These are phyloP conservation scores for Dermochelys coriacea DNA, from an alignment of 2,797 vertebrate genomes.

Conservation along the genomic window DNA sequence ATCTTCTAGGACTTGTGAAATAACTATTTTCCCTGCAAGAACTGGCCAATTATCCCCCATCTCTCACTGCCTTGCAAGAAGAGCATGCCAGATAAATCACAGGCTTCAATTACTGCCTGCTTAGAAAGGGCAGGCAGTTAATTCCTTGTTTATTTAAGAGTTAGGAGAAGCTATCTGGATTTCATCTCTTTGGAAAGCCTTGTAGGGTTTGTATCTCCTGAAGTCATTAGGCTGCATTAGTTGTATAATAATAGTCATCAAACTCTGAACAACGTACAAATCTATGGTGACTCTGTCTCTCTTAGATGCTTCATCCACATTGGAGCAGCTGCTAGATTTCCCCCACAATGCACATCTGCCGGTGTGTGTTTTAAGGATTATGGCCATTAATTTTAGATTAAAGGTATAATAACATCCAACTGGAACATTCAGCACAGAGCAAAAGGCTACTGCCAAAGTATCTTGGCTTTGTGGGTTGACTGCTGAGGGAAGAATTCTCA, in stretches of 20 bases:
- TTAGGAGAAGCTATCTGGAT: not conserved
- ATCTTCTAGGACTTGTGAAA: too few relatives aligned
- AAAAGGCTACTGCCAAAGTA: not conserved
- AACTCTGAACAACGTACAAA: not conserved
- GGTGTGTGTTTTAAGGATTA: not conserved
- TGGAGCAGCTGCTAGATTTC: not conserved
- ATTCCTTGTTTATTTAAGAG: not conserved
- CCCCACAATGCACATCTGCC: not conserved
- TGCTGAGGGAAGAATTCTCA: not conserved
- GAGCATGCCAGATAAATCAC: fast-evolving
- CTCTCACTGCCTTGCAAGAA: not conserved
- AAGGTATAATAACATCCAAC: not conserved
- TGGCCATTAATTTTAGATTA: not conserved
- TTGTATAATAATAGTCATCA: not conserved
- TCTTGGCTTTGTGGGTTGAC: not conserved
- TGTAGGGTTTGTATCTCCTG: fast-evolving
- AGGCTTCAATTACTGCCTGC: not conserved
- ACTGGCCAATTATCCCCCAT: not conserved
- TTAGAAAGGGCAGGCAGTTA: not conserved
- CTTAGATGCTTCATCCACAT: not conserved
- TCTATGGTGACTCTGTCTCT: not conserved
- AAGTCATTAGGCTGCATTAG: not conserved
- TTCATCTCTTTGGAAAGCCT: not conserved
- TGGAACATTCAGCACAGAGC: not conserved
- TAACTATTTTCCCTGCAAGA: not conserved